phyloP scores from a whole-genome alignment of 2,797 vertebrate species.

The Chromis chromis region DNA sequence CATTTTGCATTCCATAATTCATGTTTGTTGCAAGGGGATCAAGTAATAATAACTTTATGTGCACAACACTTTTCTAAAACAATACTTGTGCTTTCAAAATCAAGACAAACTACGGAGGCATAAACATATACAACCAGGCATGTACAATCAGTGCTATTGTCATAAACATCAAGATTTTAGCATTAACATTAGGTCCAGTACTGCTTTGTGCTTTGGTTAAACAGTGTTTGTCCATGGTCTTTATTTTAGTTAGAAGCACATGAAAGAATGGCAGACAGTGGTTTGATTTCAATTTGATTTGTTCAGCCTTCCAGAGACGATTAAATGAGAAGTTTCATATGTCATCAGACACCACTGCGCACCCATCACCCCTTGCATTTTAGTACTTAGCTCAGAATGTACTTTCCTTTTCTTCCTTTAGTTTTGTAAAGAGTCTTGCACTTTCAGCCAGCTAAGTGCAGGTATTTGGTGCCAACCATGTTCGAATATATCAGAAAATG shows the following conservation, averaged over 20 bases:
- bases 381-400: background rate
- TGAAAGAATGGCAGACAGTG: slow-evolving; percentile 29
- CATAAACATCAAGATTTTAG: slow-evolving; percentile 4
- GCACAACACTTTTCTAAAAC: slow-evolving; percentile 18
- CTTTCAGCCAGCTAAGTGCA: background rate
- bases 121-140: slow-evolving; percentile 17
- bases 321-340: slow-evolving; percentile 6
- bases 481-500: slow-evolving; percentile 8
- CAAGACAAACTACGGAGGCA: slow-evolving; percentile 29
- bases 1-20: slow-evolving; percentile 63
- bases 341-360: background rate
- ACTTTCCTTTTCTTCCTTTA: slow-evolving; percentile 7
- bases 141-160: background rate
- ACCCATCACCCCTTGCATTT: background rate
- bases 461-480: background rate
- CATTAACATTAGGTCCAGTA: background rate
- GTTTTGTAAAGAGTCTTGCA: background rate
- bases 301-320: slow-evolving; percentile 9
- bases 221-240: slow-evolving; percentile 20
- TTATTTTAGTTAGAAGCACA: slow-evolving; percentile 15
- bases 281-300: slow-evolving; percentile 52
- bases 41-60: slow-evolving; percentile 38
- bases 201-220: slow-evolving; percentile 17
- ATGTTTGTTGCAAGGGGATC: slow-evolving; percentile 54
- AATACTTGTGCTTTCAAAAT: slow-evolving; percentile 41